A percentile compares a stretch with the other conserved stretches of the same genome.
Evolutionary conservation across 1,140 invertebrate genomes (phyloP).

Genomic region (Oryctes rhinoceros): DNA sequence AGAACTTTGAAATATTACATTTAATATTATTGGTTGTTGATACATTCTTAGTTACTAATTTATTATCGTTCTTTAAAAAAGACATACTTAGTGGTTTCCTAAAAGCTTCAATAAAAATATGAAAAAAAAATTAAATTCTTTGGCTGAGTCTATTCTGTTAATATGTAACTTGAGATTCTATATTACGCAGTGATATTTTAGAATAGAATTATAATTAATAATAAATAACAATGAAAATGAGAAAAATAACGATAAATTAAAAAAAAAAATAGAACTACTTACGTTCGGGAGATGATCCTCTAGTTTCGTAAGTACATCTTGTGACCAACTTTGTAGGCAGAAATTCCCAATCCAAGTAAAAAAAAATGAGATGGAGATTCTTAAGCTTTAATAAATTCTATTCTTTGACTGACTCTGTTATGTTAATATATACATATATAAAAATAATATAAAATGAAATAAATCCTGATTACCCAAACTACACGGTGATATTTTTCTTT

Average conservation of each 20-base stretch:
- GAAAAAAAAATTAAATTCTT: conserved; percentile 16
- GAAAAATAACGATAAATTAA: background rate
- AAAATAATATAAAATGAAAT: conserved; percentile 20
- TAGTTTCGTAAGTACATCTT: conserved; percentile 35
- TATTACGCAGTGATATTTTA: conserved; percentile 33
- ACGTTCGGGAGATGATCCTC: conserved; percentile 19
- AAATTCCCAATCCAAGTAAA: conserved; percentile 6
- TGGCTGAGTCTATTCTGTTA: conserved; percentile 26
- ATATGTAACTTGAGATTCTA: conserved; percentile 35
- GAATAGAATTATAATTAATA: conserved; percentile 17
- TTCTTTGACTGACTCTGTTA: conserved; percentile 35
- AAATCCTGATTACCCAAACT: conserved; percentile 26
- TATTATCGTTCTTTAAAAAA: background rate
- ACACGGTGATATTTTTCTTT: conserved; percentile 13
- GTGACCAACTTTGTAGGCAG: conserved; percentile 33
- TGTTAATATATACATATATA: conserved; percentile 26
- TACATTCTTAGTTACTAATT: background rate
- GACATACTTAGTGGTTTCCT: conserved; percentile 26
- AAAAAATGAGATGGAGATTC: conserved; percentile 24
- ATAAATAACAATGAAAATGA: background rate
- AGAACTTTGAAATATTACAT: conserved; percentile 12
- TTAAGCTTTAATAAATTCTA: conserved; percentile 36
- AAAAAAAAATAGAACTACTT: conserved; percentile 13
- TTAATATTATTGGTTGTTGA: conserved; percentile 30
- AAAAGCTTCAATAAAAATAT: conserved; percentile 27